Conservation (phyloP, 2,797 vertebrate species). For the Intellagama lesueurii region DNA sequence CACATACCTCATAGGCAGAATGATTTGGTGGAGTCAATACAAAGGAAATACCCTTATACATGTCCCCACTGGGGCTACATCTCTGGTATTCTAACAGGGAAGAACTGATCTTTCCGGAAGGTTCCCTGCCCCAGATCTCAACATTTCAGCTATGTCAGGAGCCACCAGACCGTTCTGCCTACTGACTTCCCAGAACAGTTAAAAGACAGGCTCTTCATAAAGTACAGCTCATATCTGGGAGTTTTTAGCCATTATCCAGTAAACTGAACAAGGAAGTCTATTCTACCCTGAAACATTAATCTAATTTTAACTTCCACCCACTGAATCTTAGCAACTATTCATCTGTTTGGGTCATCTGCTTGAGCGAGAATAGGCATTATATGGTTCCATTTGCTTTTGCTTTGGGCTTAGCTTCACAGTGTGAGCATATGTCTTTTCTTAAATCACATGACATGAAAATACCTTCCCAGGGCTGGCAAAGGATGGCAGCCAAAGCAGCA, state of each 20-base stretch:
- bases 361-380: constrained; percentile 25
- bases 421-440: neutral
- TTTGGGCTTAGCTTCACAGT: constrained; percentile 13
- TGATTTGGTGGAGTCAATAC: neutral
- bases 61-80: neutral
- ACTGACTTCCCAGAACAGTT: constrained; percentile 7
- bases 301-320: constrained; percentile 38
- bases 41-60: neutral
- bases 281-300: constrained; percentile 33
- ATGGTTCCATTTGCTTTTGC: neutral
- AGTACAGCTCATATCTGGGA: constrained; percentile 1
- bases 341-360: constrained; percentile 31
- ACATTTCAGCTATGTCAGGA: neutral
- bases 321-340: constrained; percentile 29
- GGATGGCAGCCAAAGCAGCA: neutral
- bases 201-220: neutral
- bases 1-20: neutral
- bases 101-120: neutral
- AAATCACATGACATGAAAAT: neutral
- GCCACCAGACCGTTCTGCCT: neutral
- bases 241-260: constrained; percentile 25
- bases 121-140: neutral
- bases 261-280: constrained; percentile 22
- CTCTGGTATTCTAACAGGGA: neutral
- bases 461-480: neutral